These are phyloP conservation scores for Nyctalus aviator DNA, from an alignment of 2,797 vertebrate genomes.

Conservation along the genomic window DNA sequence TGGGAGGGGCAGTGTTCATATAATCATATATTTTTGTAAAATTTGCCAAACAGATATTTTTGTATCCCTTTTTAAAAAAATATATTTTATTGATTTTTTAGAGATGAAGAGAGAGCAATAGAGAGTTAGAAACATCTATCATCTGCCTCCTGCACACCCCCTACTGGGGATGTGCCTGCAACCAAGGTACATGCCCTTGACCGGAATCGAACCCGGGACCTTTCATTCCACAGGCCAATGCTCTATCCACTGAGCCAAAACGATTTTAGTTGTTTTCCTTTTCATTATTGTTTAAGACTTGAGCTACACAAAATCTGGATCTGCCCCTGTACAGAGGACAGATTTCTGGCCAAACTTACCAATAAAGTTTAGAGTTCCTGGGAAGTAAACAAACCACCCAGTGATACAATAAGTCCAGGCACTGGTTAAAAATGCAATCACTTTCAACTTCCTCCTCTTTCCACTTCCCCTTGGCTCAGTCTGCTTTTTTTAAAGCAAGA, in stretches of 20 bases:
- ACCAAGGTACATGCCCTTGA: too few relatives aligned
- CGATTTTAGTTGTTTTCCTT: not conserved
- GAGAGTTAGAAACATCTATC: too few relatives aligned
- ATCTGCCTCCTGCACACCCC: too few relatives aligned
- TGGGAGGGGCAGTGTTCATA: not conserved
- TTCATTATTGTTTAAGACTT: not conserved
- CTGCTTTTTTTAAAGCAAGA: conserved; percentile 28
- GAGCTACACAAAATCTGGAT: not conserved
- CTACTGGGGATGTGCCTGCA: too few relatives aligned
- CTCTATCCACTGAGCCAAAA: too few relatives aligned
- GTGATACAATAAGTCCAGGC: not conserved
- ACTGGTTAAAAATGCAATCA: not conserved
- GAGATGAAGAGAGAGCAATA: too few relatives aligned
- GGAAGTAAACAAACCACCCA: not conserved
- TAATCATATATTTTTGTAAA: not conserved
- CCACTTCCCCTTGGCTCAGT: not conserved
- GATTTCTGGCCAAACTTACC: not conserved
- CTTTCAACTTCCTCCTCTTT: not conserved
- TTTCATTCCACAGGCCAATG: too few relatives aligned
- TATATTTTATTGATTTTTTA: too few relatives aligned
- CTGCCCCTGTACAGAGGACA: not conserved
- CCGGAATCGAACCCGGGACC: too few relatives aligned
- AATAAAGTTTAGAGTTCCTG: conserved; percentile 9
- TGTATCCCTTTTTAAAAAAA: not conserved
- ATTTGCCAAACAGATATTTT: not conserved